Evolutionary conservation across 2,888 invertebrate genomes (phyloP), one percentile per base, ranked within the genome.

Genomic region (Scaptodrosophila latifasciaeformis): DNA sequence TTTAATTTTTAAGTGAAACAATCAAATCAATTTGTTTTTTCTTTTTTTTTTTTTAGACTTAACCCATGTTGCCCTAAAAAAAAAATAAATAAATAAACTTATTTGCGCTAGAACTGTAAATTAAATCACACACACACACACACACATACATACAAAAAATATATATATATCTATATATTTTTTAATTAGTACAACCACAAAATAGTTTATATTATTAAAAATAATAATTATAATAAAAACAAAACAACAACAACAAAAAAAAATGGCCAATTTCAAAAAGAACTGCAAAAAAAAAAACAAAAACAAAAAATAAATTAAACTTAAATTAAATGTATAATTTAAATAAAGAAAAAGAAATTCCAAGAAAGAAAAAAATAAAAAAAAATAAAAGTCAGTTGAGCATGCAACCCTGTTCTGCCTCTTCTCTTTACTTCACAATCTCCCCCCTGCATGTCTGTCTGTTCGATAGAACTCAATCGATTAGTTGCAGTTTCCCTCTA

Each of bases 101-200:
- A 54, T 56, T 64, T 67, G 66, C 60, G 68, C 62, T 59, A 65
- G 62, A 74, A 68, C 80, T 61, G 72, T 69, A 79, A 70, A 79
- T 57, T 66, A 69, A 49, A 48, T 62, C 30, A 67, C 45, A 64
- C 52, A 58, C 27, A 53, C 30, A 59, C 21, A 50, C 18, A 42
- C 35, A 31, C n/a, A 39, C 30, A 50, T n/a, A 31, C 37, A 52
- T 21, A 54, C 27, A n/a, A n/a, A n/a, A n/a, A n/a, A n/a, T n/a
- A n/a, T n/a, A n/a, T n/a, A 34, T 29, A 51, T 10, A 42, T 31
- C 24, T 45, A 57, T 39, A 60, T 62, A 66, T 64, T 69, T 76
- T 79, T 76, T 54, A 72, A 74, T 62, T 62, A 76, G 65, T 57
- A 67, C 74, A 63, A 70, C 54, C 59, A 67, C 57, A 67, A 65